Evolutionary conservation across 1,140 invertebrate species (phyloP), one percentile per base, ranked within the genome.

Genomic region (Chironomus tepperi): DNA sequence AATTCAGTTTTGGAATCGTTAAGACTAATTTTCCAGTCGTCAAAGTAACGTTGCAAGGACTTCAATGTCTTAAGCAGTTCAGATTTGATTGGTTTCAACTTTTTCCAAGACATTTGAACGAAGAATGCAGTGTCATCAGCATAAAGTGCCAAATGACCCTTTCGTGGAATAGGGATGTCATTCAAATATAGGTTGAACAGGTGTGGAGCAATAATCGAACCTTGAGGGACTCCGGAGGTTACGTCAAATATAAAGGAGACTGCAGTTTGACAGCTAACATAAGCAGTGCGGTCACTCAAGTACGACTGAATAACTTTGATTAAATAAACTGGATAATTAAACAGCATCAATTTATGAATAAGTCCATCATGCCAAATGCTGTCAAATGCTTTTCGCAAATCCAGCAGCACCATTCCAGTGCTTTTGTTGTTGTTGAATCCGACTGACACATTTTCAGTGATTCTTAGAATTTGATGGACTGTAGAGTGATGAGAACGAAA

Each of bases 361-460:
- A 82, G 76, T 2, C 79, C 79, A 43, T 78, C 74, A 19, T 79
- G 78, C 79, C 79, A 81, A 8, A 81, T 78, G 1, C 75, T 76
- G 64, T 82, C 79, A 67, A 81, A 82, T 0, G 78, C 79, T 74
- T 79, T 79, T 76, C 81, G 78, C 0, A 82, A 78, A 76, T 83
- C 81, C 1, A 81, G 73, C 24, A 79, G 76, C 0, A 78, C 67
- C 12, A 77, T 70, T 3, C 74, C 78, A 5, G 80, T 81, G 15
- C 72, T 74, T 74, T 75, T 79, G 18, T 77, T 77, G 16, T 74
- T 74, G 18, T 79, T 79, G 34, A 78, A 77, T 7, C 75, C 74
- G 3, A n/a, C 42, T 6, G 75, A 76, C 0, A 83, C 79, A n/a
- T n/a, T n/a, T n/a, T n/a, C n/a, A n/a, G n/a, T n/a, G n/a, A n/a